Percentiles rank a stretch among this genome's conserved stretches.
These are phyloP conservation scores for Cerastoderma edule DNA, from an alignment of 2,888 invertebrate species.

Conservation along the genomic window DNA sequence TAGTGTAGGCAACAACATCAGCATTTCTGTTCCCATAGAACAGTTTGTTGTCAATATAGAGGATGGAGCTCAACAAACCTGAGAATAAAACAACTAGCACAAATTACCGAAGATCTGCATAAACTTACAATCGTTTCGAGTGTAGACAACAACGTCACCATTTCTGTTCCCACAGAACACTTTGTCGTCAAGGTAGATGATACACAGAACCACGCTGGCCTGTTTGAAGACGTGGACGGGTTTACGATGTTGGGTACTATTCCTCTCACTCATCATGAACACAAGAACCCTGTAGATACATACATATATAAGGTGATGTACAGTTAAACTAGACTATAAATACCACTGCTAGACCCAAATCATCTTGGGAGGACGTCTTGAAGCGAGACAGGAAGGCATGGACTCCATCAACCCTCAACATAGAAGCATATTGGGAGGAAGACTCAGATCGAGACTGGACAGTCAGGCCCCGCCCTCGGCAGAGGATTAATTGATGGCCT, in stretches of 20 bases:
- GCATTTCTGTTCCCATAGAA: constrained; percentile 94
- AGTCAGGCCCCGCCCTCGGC: too few relatives aligned
- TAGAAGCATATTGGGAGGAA: too few relatives aligned
- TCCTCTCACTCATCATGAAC: constrained; percentile 69
- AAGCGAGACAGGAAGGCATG: too few relatives aligned
- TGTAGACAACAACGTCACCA: constrained; percentile 90
- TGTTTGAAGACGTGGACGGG: constrained; percentile 58
- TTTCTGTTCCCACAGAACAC: constrained; percentile 94
- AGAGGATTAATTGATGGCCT: too few relatives aligned
- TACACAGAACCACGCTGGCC: constrained; percentile 87
- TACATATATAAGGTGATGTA: too few relatives aligned
- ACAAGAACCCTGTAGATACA: constrained; percentile 68
- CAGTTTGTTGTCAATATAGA: constrained; percentile 93
- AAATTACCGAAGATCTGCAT: too few relatives aligned
- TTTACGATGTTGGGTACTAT: constrained; percentile 46
- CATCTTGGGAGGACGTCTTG: too few relatives aligned
- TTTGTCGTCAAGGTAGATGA: constrained; percentile 93
- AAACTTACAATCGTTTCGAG: constrained; percentile 85
- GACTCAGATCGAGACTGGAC: too few relatives aligned
- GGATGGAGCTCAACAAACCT: constrained; percentile 89
- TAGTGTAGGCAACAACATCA: constrained; percentile 89
- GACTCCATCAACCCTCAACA: too few relatives aligned
- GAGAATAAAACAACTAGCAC: too few relatives aligned
- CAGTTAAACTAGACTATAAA: too few relatives aligned
- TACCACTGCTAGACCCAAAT: too few relatives aligned